A percentile compares a stretch with the other conserved stretches of the same genome.
Evolutionary conservation across 2,797 vertebrate species (phyloP).

Genomic region (Liparis tanakae): DNA sequence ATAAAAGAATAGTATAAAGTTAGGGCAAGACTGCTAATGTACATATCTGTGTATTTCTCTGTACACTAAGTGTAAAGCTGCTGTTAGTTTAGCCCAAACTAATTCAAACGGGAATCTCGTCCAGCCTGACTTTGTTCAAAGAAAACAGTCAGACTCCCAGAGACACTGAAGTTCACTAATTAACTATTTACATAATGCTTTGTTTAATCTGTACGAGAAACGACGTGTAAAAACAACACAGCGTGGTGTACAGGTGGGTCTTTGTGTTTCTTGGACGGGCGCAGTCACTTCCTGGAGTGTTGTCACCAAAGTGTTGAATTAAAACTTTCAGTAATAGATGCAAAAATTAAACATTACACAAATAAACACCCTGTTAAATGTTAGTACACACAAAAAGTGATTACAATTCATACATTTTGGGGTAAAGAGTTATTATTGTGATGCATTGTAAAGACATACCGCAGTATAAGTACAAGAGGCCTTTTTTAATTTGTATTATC

Average conservation of each 20-base stretch:
- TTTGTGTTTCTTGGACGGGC: not conserved
- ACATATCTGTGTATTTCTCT: not conserved
- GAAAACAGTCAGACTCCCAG: not conserved
- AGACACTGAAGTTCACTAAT: not conserved
- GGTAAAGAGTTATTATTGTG: not conserved
- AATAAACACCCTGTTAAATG: not conserved
- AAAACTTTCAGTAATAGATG: not conserved
- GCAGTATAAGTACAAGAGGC: not conserved
- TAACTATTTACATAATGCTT: not conserved
- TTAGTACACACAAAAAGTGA: not conserved
- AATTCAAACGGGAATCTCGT: not conserved
- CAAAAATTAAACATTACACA: too few species aligned
- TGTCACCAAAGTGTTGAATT: not conserved
- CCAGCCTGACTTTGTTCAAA: not conserved
- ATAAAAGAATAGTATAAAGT: not conserved
- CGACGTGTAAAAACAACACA: not conserved
- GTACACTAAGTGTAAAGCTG: not conserved
- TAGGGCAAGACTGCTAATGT: not conserved
- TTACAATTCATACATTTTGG: not conserved
- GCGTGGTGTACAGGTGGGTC: not conserved
- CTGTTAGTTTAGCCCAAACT: not conserved
- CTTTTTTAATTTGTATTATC: not conserved
- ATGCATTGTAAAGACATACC: not conserved
- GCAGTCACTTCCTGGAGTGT: not conserved
- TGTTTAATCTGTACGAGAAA: not conserved